Evolutionary conservation across 2,113 vertebrate genomes (phyloP).

Genomic region (Crocuta crocuta): DNA sequence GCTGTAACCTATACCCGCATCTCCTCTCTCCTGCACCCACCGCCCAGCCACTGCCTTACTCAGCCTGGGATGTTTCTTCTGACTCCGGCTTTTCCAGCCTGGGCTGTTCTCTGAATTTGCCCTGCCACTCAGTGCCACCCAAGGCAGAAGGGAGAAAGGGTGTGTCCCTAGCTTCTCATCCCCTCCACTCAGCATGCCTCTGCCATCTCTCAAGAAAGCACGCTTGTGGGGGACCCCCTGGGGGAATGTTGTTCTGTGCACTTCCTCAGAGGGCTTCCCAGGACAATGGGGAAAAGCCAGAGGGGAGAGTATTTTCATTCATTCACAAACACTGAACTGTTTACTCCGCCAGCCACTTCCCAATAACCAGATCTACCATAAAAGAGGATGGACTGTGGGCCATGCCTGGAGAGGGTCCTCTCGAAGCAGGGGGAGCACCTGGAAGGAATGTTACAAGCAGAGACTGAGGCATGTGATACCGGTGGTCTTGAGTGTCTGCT

Average conservation of each 20-base stretch:
- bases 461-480: not conserved
- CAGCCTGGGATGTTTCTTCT: not conserved
- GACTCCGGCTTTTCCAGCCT: not conserved
- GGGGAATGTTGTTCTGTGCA: fast-evolving
- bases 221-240: not conserved
- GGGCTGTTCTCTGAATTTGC: not conserved
- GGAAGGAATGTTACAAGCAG: not conserved
- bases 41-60: not conserved
- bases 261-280: not conserved
- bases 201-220: not conserved
- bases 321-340: not conserved
- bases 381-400: not conserved
- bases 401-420: not conserved
- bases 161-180: not conserved
- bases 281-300: not conserved
- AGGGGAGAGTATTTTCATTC: not conserved
- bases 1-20: fast-evolving
- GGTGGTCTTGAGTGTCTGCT: not conserved
- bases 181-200: not conserved
- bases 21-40: not conserved
- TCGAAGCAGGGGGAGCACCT: not conserved
- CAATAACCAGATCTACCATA: not conserved
- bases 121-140: not conserved
- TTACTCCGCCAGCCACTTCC: not conserved
- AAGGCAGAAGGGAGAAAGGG: not conserved